Percentiles rank a stretch among this genome's conserved stretches.
These are phyloP conservation scores for Globicephala melas DNA, from an alignment of 2,113 vertebrate genomes.

Conservation along the genomic window DNA sequence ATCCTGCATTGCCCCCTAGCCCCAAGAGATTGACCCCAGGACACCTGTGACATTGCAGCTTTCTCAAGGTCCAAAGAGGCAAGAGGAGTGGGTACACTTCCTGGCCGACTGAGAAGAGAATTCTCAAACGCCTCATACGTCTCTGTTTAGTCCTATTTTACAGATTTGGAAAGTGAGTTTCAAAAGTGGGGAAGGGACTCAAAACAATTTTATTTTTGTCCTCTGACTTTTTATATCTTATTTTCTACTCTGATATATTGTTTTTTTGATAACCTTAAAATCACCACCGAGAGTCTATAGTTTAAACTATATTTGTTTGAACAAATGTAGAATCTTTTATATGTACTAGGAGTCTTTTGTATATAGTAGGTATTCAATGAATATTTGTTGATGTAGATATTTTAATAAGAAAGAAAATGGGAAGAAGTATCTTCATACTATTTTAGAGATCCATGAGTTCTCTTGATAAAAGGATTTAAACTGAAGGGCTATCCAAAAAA, in stretches of 20 bases:
- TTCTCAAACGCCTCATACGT: neutral
- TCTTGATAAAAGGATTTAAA: neutral
- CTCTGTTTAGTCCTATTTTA: neutral
- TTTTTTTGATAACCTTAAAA: constrained; percentile 21
- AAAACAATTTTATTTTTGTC: neutral
- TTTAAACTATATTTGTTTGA: neutral
- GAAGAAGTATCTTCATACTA: neutral
- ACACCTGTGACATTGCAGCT: neutral
- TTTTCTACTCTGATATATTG: neutral
- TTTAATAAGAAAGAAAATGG: neutral
- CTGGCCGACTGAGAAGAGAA: neutral
- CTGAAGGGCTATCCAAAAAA: neutral
- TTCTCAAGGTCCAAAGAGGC: neutral
- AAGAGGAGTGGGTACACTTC: neutral
- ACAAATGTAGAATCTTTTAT: neutral
- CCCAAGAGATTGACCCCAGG: neutral
- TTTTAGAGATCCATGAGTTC: neutral
- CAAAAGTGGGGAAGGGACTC: neutral
- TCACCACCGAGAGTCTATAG: neutral
- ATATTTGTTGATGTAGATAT: neutral
- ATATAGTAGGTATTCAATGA: neutral
- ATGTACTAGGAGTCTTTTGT: neutral
- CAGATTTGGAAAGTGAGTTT: neutral
- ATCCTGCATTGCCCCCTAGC: neutral
- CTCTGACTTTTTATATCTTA: neutral